Evolutionary conservation across 2,113 vertebrate species (phyloP), one percentile per base, ranked within the genome.

Genomic region (Cottus gobio): DNA sequence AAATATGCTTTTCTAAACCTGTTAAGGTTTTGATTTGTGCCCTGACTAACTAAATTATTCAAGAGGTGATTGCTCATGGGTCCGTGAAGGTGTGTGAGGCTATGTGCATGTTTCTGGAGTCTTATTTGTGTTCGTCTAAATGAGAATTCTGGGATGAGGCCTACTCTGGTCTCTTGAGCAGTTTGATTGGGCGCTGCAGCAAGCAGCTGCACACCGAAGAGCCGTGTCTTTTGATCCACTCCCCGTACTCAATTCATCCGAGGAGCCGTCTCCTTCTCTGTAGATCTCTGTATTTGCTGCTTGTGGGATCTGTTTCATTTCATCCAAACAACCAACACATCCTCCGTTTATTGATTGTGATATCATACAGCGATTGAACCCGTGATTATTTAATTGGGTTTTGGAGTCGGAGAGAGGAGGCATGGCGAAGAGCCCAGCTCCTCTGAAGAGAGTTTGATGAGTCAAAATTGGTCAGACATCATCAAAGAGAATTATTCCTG

Each of bases 311-410:
- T 71, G 65, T 86, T 88, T 86, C 42, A 78, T 87, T 87, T 85
- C 54, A 80, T 52, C 75, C 52, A 79, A 77, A 79, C 67, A 71
- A 80, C 74, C 46, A 52, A 68, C 57, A 86, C 73, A 85, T 88
- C 68, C 48, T 66, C 36, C 50, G 44, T 77, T 72, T 83, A 88
- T 89, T 85, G 89, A 91, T 90, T 77, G 66, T 65, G 69, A 57
- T 71, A 77, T 85, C 83, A 73, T 48, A 71, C 60, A 65, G 83
- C 64, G 80, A 71, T 89, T 86, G 64, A 86, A 89, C 71, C 48
- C 76, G 48, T 82, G 86, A 84, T 89, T 86, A 86, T 89, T 88
- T 86, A 87, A 92, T 89, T 89, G 77, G 37, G 68, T 88, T 56
- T 85, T 74, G 61, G 64, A 88, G 61, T 69, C 22, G 69, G 71